phyloP scores from a whole-genome alignment of 1,140 invertebrate genomes.

The Drosophila mauritiana region DNA sequence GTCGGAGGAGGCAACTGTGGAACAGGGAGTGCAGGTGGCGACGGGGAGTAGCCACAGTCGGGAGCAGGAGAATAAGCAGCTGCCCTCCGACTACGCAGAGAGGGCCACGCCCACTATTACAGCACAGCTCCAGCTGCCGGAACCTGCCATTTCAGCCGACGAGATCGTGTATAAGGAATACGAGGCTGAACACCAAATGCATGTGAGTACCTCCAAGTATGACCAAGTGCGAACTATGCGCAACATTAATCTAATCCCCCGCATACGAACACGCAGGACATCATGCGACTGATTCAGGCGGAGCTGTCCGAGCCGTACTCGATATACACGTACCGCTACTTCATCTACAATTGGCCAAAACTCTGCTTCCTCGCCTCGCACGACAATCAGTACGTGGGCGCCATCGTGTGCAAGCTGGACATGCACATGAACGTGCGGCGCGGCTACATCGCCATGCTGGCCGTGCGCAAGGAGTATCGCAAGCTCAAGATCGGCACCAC shows the following conservation, averaged over 20 bases:
- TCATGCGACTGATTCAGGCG: conserved; percentile 99
- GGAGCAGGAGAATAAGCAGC: conserved; percentile 14
- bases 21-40: conserved; percentile 4
- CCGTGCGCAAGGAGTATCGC: conserved; percentile 97
- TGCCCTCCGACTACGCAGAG: conserved; percentile 43
- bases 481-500: conserved; percentile 95
- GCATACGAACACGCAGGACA: conserved; percentile 85
- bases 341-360: conserved; percentile 99
- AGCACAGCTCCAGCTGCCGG: conserved; percentile 37
- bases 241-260: conserved; percentile 4
- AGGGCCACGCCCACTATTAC: conserved; percentile 6
- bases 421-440: conserved; percentile 94
- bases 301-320: conserved; percentile 99
- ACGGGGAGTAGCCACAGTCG: conserved; percentile 24
- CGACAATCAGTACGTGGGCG: conserved; percentile 95
- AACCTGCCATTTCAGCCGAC: conserved; percentile 73
- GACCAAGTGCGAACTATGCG: neutral
- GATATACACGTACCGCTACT: conserved; percentile 99
- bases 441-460: conserved; percentile 99
- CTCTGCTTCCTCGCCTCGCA: conserved; percentile 97
- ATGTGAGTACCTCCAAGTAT: conserved; percentile 83
- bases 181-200: conserved; percentile 96
- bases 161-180: conserved; percentile 90
- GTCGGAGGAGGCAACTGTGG: neutral
- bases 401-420: conserved; percentile 99